Conservation (phyloP, 1,140 invertebrate species). For the Orchestia grillus region DNA sequence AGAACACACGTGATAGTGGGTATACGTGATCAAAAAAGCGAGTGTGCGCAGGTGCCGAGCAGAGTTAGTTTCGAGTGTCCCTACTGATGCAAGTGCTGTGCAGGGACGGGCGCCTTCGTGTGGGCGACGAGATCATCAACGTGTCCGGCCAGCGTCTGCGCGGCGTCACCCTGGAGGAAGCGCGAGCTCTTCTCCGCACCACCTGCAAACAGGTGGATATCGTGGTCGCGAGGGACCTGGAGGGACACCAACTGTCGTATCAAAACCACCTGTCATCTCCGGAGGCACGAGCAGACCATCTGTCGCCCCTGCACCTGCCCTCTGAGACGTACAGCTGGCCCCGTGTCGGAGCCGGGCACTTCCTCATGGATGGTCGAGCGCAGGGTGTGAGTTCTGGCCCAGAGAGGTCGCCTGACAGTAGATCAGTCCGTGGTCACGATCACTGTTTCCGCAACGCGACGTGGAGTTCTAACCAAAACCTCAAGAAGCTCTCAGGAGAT, state of each 20-base stretch:
- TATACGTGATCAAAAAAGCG: too few species aligned
- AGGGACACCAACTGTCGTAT: constrained; percentile 64
- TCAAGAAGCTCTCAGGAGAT: background rate
- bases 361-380: background rate
- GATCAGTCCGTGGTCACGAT: background rate
- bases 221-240: constrained; percentile 74
- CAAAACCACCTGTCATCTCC: constrained; percentile 57
- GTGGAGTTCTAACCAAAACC: background rate
- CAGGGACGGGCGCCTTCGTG: constrained; percentile 76
- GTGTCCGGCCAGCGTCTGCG: constrained; percentile 85
- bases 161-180: constrained; percentile 83
- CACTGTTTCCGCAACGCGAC: background rate
- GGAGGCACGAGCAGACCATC: constrained; percentile 78
- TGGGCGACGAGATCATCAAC: constrained; percentile 88
- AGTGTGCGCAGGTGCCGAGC: too few species aligned
- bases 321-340: constrained; percentile 75
- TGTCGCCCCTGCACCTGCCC: constrained; percentile 81
- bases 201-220: constrained; percentile 81
- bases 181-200: constrained; percentile 78
- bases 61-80: too few species aligned
- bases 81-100: background rate
- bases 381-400: background rate
- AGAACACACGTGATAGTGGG: too few species aligned
- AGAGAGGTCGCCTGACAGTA: background rate
- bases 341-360: background rate